Base-by-base conservation (phyloP, 1,140 invertebrate genomes). In the Catajapyx aquilonaris region DNA sequence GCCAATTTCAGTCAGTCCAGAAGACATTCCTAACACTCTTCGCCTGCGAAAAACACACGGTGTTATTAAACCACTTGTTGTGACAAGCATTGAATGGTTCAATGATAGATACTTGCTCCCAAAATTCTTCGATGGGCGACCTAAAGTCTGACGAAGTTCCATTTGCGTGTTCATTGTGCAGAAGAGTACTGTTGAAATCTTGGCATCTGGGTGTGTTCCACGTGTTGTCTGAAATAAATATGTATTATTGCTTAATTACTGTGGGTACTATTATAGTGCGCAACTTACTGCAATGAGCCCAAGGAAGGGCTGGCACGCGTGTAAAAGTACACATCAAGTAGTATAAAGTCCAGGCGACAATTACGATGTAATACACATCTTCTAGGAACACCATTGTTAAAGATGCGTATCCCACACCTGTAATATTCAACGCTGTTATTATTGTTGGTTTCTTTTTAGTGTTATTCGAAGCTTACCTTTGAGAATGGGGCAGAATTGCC, bases 281-380 rank as follows among this genome's bases (percentile, higher is more conserved):
- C n/a, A n/a, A 38, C 34, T 58, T 46, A 13, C 45, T 48, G 37
- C 65, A 67, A 18, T 47, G 48, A 34, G 57, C 52, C 65, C 65
- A 68, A 4, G 63, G 64, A 20, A 68, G 48, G 30, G 56, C 57
- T 4, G 23, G 23, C 48, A 39, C 7, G 7, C 13, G 23, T 2
- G 55, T 54, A 42, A 66, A 63, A 4, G 63, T 64, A 16, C 57
- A 51, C 41, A 65, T 59, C 35, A 67, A 50, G 46, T 63, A 67
- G 34, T 61, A 54, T 34, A 65, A 53, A 23, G 61, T 59, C 62
- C 64, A 67, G 9, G 56, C 62, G 37, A 67, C 57, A 39, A 67
- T 62, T 16, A 64, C 55, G 18, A 62, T 65, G 51, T 66, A 67
- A 44, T 60, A 60, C 22, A 56, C 47, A 20, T 55, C 54, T 20